Conservation (phyloP, 2,888 invertebrate species). For the Tenthredo distinguenda region DNA sequence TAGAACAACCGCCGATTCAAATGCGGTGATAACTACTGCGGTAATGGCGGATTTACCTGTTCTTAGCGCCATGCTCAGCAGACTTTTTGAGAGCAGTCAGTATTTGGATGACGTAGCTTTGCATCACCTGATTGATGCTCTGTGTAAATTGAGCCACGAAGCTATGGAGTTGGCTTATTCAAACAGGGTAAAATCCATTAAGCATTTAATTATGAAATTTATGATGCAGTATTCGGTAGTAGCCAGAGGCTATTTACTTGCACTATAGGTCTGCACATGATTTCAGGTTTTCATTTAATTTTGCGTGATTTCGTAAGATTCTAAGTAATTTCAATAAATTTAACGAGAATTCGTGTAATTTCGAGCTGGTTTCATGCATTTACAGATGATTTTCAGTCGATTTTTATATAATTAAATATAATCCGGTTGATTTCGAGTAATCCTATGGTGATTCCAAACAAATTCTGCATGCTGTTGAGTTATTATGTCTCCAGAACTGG, state of each 20-base stretch:
- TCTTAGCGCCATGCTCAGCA: slow-evolving; percentile 93
- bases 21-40: slow-evolving; percentile 95
- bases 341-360: neutral
- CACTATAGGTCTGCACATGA: too few species aligned
- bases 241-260: too few species aligned
- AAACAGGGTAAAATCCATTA: slow-evolving; percentile 85
- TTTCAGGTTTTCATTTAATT: neutral
- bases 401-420: too few species aligned
- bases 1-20: slow-evolving; percentile 88
- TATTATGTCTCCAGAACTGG: too few species aligned
- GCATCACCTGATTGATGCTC: slow-evolving; percentile 97
- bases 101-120: slow-evolving; percentile 95
- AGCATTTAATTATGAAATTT: neutral
- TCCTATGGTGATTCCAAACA: too few species aligned
- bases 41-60: slow-evolving; percentile 97
- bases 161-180: slow-evolving; percentile 98
- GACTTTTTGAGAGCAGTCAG: slow-evolving; percentile 96
- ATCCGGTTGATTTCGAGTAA: too few species aligned
- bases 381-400: too few species aligned
- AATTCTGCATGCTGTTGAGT: too few species aligned
- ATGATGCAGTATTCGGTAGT: neutral
- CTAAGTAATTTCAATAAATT: neutral
- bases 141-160: slow-evolving; percentile 97
- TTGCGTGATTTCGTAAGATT: too few species aligned
- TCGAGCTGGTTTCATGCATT: too few species aligned